Evolutionary conservation across 2,113 vertebrate genomes (phyloP).

Genomic region (Vimba vimba): DNA sequence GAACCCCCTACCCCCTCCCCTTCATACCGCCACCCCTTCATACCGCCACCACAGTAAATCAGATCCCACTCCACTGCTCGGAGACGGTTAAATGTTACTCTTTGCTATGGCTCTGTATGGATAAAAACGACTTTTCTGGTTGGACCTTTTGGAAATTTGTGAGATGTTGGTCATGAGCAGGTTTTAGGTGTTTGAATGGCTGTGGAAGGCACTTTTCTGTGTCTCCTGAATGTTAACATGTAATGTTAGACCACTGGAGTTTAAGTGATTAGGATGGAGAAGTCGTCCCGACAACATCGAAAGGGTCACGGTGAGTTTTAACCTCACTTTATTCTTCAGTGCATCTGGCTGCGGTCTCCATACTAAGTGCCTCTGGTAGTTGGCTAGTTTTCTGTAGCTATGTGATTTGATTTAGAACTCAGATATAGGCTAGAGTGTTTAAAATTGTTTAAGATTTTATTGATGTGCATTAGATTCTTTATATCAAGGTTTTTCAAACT

Average conservation of each 20-base stretch:
- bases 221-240: background rate
- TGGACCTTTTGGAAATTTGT: background rate
- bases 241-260: constrained; percentile 15
- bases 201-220: background rate
- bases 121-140: constrained; percentile 5
- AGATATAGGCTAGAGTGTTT: background rate
- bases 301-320: constrained; percentile 50
- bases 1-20: constrained; percentile 16
- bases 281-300: constrained; percentile 21
- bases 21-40: constrained; percentile 45
- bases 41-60: constrained; percentile 34
- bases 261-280: constrained; percentile 47
- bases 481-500: background rate
- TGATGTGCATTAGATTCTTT: background rate
- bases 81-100: background rate
- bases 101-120: background rate
- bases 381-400: background rate
- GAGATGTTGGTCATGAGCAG: background rate
- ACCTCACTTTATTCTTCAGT: constrained; percentile 1
- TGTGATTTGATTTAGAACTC: background rate
- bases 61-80: constrained; percentile 41
- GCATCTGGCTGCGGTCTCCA: background rate
- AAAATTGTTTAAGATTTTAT: background rate
- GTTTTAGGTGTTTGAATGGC: constrained; percentile 18
- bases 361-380: background rate